Base-by-base conservation (phyloP, 2,113 vertebrate species). In the Choloepus hoffmanni region DNA sequence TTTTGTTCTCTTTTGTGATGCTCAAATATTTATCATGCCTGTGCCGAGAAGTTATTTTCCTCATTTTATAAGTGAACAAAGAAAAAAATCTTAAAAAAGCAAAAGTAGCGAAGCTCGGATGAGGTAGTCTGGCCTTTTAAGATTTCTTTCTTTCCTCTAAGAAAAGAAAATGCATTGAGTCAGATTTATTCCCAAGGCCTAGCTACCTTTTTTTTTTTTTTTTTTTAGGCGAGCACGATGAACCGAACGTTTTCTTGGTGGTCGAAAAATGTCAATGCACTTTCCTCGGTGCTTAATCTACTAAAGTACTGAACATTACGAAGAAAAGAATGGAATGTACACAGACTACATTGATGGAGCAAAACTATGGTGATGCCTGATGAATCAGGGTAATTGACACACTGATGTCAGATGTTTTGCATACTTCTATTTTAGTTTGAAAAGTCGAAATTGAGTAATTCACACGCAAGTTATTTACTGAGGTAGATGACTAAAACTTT, bases 361-460 rank as follows among this genome's bases (percentile, higher is more conserved):
- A 74, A 58, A 67, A 26, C 18, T 78, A 36, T 19, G 26, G 0
- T 28, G 40, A n/a, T 53, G 28, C 16, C n/a, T 0, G 9, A n/a
- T 70, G 36, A 36, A 84, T 90, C 70, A 16, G 79, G n/a, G 16
- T 81, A 21, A 74, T 77, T 72, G 72, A 40, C 24, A 50, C 48
- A 72, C 7, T 36, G n/a, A 78, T 90, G 45, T 82, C 58, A 79
- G 50, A 50, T 43, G 23, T 23, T 94, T 77, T 70, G 28, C 50
- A 12, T 58, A 45, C 45, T 62, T 95, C 60, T 30, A 19, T 12
- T 82, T 12, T 40, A 58, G 18, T 95, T 77, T 62, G 72, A 92
- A 93, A 96, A 94, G 60, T 60, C 89, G 89, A 53, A 63, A 33
- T 53, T 90, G 33, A 63, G n/a, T 77, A 77, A 68, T n/a, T 43